Base-by-base conservation (phyloP, 1,140 invertebrate genomes). In the Bombus pyrosoma region DNA sequence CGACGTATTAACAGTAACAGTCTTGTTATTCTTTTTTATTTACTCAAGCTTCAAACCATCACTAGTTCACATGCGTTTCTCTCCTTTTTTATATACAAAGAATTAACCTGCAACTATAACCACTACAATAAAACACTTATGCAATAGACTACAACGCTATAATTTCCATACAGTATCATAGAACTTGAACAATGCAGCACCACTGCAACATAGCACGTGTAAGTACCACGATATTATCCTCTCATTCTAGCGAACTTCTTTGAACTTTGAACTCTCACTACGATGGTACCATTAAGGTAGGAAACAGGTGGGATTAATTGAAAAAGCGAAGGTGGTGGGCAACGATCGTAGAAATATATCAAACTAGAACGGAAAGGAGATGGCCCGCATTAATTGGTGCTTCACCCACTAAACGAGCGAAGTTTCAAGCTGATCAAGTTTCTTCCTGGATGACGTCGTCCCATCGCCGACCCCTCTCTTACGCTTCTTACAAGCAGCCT, bases 391-490 rank as follows among this genome's bases (percentile, higher is more conserved):
- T 83, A 86, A 90, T 87, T 86, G 88, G 66, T 71, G 37, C 66
- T 76, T 64, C 75, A 57, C 34, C 75, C 79, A 66, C 62, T 85
- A 68, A 73, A 81, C 81, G 82, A 53, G 76, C 76, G 32, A 91
- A 91, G 85, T 91, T 89, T 81, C 80, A 80, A 87, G 73, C 69
- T 86, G 83, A 91, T 91, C 87, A 89, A 87, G 75, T 86, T 89
- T 83, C 83, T 79, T 59, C 62, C 72, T 41, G 82, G 83, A 90
- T 86, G 89, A 90, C 86, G 79, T 87, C 59, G 76, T 69, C 75
- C 87, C 83, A 53, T 53, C 47, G 47, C 39, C 75, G 72, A 47
- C 68, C 86, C 83, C 81, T 84, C 87, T 62, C 89, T 73, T 15
- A 28, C 59, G 59, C 73, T 71, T 80, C 81, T 71, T 76, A 62